These are phyloP conservation scores for Zeuzera pyrina DNA, from an alignment of 2,888 invertebrate species.

Conservation along the genomic window DNA sequence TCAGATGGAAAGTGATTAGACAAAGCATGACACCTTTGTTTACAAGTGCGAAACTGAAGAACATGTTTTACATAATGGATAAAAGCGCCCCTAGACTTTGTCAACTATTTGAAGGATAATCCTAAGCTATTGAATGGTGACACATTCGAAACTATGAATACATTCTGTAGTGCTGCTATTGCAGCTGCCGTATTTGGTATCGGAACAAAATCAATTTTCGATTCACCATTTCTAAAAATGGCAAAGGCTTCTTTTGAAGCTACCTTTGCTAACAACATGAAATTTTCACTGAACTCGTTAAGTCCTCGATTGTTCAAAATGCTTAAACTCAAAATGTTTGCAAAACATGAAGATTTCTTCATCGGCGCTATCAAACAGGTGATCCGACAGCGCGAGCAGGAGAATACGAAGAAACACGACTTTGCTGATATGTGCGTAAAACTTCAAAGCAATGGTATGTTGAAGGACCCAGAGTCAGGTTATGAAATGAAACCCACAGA, in stretches of 20 bases:
- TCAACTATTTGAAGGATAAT: constrained; percentile 27
- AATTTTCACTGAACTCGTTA: constrained; percentile 20
- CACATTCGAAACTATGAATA: constrained; percentile 23
- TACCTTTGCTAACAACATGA: constrained; percentile 21
- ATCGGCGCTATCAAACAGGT: constrained; percentile 39
- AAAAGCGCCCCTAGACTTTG: constrained; percentile 39
- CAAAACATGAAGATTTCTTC: constrained; percentile 35
- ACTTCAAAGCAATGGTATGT: constrained; percentile 34
- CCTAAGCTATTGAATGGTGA: constrained; percentile 23
- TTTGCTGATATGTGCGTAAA: constrained; percentile 41
- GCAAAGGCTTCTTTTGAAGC: constrained; percentile 20
- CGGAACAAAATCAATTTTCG: constrained; percentile 32
- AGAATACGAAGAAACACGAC: constrained; percentile 34
- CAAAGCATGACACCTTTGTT: constrained; percentile 47
- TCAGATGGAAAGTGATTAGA: constrained; percentile 43
- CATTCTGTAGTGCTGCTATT: constrained; percentile 36
- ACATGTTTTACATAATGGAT: constrained; percentile 47
- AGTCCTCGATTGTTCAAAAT: constrained; percentile 20
- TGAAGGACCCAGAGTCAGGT: constrained; percentile 31
- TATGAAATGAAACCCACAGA: constrained; percentile 39
- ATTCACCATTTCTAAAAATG: constrained; percentile 38
- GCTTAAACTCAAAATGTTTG: constrained; percentile 31
- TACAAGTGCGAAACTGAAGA: constrained; percentile 42
- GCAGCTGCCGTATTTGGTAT: constrained; percentile 50
- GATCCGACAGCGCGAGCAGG: constrained; percentile 30